Conservation (phyloP, 2,888 invertebrate genomes). For the Odontomyia ornata region DNA sequence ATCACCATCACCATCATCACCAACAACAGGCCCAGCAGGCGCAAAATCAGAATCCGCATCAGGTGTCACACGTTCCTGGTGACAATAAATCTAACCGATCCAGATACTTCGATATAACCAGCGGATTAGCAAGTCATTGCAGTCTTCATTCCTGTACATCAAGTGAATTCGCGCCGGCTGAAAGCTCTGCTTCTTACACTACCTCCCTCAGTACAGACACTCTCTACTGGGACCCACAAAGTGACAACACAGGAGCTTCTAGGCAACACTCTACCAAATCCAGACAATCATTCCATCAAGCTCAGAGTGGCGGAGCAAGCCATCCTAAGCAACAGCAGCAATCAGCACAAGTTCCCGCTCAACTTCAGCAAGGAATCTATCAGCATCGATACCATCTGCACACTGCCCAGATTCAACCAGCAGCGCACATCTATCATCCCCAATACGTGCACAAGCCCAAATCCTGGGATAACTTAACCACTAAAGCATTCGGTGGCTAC, state of each 20-base stretch:
- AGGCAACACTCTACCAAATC: conserved; percentile 71
- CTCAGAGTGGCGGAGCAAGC: conserved; percentile 64
- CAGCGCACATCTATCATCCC: conserved; percentile 60
- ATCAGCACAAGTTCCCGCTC: conserved; percentile 58
- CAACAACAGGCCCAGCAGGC: conserved; percentile 66
- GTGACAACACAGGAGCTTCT: conserved; percentile 56
- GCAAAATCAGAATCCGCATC: conserved; percentile 49
- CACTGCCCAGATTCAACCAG: conserved; percentile 63
- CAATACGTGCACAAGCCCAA: conserved; percentile 77
- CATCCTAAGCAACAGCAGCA: conserved; percentile 54
- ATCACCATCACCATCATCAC: conserved; percentile 55
- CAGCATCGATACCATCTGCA: conserved; percentile 62
- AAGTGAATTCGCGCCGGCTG: conserved; percentile 75
- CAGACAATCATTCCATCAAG: conserved; percentile 66
- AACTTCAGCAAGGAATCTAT: conserved; percentile 61
- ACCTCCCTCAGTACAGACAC: conserved; percentile 88
- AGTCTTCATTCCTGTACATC: conserved; percentile 86
- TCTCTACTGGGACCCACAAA: conserved; percentile 79
- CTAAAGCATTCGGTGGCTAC: conserved; percentile 85
- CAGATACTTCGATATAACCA: conserved; percentile 73
- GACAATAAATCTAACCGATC: conserved; percentile 63
- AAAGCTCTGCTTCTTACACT: conserved; percentile 82
- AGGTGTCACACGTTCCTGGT: conserved; percentile 37
- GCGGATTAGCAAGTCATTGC: conserved; percentile 78
- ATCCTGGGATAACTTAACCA: conserved; percentile 89